phyloP scores from a whole-genome alignment of 2,888 invertebrate genomes.

The Heliconius ethilla region DNA sequence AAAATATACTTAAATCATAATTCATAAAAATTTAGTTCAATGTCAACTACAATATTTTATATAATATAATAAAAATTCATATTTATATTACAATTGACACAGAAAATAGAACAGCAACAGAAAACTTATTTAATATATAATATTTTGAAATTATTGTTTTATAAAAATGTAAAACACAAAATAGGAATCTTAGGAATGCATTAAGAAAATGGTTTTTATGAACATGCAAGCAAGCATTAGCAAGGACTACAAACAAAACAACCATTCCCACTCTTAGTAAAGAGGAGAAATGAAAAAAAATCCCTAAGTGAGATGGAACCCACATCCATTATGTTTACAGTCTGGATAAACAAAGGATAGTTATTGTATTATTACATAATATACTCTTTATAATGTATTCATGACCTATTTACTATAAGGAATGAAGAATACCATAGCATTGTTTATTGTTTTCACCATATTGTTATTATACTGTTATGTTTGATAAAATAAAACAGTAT shows the following conservation, averaged over 20 bases:
- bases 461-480: neutral
- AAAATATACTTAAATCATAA: neutral
- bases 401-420: neutral
- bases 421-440: neutral
- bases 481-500: neutral
- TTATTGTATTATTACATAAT: neutral
- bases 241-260: too few species aligned
- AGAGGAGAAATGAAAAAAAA: too few species aligned
- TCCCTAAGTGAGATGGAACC: too few species aligned
- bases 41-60: conserved; percentile 2
- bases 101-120: too few species aligned
- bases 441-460: neutral
- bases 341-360: too few species aligned
- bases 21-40: conserved; percentile 15
- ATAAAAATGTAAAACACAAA: neutral
- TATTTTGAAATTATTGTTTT: too few species aligned
- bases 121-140: too few species aligned
- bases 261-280: too few species aligned
- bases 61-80: neutral
- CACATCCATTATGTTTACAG: too few species aligned
- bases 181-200: neutral
- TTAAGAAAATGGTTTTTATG: too few species aligned
- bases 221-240: too few species aligned
- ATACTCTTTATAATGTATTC: neutral
- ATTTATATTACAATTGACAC: neutral